Conservation (phyloP, 2,113 vertebrate species). For the Tetrao urogallus region DNA sequence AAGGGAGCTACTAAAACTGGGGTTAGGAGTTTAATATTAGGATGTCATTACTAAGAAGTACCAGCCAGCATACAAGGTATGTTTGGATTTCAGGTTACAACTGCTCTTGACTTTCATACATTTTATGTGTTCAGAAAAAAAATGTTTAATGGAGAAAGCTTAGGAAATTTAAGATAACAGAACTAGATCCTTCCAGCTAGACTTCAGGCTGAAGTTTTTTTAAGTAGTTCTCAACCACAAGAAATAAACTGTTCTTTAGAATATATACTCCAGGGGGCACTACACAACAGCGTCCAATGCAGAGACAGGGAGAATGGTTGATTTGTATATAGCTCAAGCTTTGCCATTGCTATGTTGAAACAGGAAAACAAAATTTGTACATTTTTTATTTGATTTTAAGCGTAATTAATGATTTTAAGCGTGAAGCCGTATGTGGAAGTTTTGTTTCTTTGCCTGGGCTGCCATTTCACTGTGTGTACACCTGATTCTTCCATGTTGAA, state of each 20-base stretch:
- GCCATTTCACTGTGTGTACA: neutral
- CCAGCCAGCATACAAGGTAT: neutral
- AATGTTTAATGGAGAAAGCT: neutral
- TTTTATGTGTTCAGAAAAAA: neutral
- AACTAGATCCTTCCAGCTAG: neutral
- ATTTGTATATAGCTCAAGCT: rapidly evolving
- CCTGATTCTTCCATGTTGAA: neutral
- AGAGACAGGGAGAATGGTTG: rapidly evolving
- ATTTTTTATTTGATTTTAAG: neutral
- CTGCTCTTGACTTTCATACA: neutral
- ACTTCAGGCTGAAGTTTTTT: neutral
- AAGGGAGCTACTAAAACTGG: slow-evolving; percentile 4
- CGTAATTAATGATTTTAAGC: neutral
- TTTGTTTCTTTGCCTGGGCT: neutral
- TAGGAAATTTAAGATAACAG: neutral
- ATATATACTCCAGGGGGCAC: neutral
- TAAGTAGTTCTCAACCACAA: neutral
- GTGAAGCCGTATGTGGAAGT: neutral
- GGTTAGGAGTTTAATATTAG: neutral
- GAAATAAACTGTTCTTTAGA: neutral
- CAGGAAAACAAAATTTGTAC: neutral
- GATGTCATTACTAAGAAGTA: neutral
- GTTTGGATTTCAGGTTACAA: neutral
- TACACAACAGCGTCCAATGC: neutral
- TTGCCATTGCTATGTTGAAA: neutral